phyloP scores from a whole-genome alignment of 2,888 invertebrate species.

The Coremacera marginata region DNA sequence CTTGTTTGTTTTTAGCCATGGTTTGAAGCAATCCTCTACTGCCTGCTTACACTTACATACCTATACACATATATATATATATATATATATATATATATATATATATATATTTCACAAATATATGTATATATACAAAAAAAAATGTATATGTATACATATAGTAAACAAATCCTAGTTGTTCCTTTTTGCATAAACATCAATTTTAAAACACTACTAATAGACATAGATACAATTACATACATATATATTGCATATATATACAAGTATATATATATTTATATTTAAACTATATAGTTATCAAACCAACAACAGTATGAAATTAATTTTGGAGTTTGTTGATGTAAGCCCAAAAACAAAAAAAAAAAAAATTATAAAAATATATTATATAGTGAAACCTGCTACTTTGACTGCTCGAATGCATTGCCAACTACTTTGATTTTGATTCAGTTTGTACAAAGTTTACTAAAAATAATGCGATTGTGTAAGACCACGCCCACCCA shows the following conservation, averaged over 20 bases:
- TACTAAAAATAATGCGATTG: neutral
- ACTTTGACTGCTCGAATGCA: constrained; percentile 23
- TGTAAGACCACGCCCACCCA: neutral
- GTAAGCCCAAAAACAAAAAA: neutral
- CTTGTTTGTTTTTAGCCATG: constrained; percentile 37
- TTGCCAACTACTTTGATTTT: constrained; percentile 27
- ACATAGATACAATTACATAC: constrained; percentile 2
- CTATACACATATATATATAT: constrained; percentile 38
- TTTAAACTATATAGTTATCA: neutral
- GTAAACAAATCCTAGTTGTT: constrained; percentile 11
- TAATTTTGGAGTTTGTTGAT: neutral
- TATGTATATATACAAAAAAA: constrained; percentile 8
- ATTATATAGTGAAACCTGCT: constrained; percentile 10
- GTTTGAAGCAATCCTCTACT: constrained; percentile 29
- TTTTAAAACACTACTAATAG: neutral
- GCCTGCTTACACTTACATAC: constrained; percentile 31
- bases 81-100: constrained; percentile 12
- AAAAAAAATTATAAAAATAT: neutral
- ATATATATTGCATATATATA: neutral
- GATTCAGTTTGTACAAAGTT: constrained; percentile 20
- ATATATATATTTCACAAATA: too few relatives aligned
- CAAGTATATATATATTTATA: neutral
- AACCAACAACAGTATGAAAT: neutral
- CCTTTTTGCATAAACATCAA: constrained; percentile 46
- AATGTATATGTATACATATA: neutral